Evolutionary conservation across 2,113 vertebrate genomes (phyloP).

Genomic region (Cyanoramphus novaezelandiae): DNA sequence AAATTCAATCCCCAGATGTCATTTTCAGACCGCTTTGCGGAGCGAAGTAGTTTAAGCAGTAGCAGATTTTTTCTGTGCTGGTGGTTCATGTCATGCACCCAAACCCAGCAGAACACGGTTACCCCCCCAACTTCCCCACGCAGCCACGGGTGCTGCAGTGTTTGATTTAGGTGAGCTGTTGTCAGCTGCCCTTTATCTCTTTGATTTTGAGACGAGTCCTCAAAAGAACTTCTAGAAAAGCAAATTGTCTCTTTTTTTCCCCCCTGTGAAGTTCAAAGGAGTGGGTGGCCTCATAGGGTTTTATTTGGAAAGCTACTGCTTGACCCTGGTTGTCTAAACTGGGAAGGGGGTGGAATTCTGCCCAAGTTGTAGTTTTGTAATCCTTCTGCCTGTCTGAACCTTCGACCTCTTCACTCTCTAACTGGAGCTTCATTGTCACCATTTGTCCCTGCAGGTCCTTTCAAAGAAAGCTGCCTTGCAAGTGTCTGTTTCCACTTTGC

Average conservation of each 20-base stretch:
- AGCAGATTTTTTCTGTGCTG: constrained; percentile 77
- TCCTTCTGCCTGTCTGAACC: constrained; percentile 77
- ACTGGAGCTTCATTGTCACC: constrained; percentile 74
- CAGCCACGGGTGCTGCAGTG: background rate
- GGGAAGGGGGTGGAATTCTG: constrained; percentile 51
- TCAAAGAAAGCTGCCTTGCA: constrained; percentile 69
- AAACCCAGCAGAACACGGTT: constrained; percentile 66
- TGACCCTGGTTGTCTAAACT: constrained; percentile 76
- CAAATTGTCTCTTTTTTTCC: background rate
- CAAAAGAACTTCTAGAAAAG: constrained; percentile 47
- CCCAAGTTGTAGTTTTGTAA: constrained; percentile 77
- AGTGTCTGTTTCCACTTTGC: constrained; percentile 84
- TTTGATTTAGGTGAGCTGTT: constrained; percentile 55
- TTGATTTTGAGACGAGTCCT: constrained; percentile 61
- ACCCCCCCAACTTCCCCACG: constrained; percentile 43
- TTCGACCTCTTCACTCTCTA: constrained; percentile 75
- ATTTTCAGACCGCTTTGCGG: constrained; percentile 77
- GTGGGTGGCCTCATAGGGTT: constrained; percentile 15
- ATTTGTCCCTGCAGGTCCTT: constrained; percentile 66
- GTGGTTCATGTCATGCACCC: constrained; percentile 78
- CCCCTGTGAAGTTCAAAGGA: constrained; percentile 57
- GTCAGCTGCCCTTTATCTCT: constrained; percentile 53
- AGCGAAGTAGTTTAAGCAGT: constrained; percentile 80
- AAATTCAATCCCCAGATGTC: constrained; percentile 76
- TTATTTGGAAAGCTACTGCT: constrained; percentile 64